Conservation (phyloP, 2,113 vertebrate genomes). For the Saguinus imperator region DNA sequence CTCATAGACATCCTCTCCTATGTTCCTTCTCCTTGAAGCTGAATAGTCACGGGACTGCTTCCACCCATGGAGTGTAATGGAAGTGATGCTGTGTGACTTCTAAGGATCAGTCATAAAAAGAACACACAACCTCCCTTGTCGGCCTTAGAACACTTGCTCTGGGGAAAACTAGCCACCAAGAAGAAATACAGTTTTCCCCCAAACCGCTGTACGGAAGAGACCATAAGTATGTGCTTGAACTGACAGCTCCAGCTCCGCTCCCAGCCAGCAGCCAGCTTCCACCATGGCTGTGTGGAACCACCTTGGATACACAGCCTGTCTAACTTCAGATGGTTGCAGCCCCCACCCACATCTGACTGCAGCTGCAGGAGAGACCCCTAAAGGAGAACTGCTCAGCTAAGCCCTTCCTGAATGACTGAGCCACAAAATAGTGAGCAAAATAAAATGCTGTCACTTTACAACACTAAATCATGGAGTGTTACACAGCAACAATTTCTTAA, state of each 20-base stretch:
- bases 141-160: background rate
- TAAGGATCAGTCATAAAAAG: background rate
- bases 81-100: background rate
- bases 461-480: background rate
- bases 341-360: background rate
- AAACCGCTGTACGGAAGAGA: background rate
- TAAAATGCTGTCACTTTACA: background rate
- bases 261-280: background rate
- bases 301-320: background rate
- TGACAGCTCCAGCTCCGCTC: background rate
- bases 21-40: background rate
- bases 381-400: background rate
- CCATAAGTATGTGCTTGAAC: background rate
- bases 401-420: background rate
- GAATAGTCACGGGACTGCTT: background rate
- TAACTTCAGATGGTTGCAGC: background rate
- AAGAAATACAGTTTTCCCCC: background rate
- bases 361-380: background rate
- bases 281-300: background rate
- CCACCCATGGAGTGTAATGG: background rate
- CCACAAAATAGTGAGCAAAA: background rate
- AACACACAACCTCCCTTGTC: background rate
- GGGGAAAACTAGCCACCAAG: background rate
- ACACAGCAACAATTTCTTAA: background rate
- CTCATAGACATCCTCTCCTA: background rate